phyloP scores from a whole-genome alignment of 2,888 invertebrate genomes.

The Drosophila hamatofila region DNA sequence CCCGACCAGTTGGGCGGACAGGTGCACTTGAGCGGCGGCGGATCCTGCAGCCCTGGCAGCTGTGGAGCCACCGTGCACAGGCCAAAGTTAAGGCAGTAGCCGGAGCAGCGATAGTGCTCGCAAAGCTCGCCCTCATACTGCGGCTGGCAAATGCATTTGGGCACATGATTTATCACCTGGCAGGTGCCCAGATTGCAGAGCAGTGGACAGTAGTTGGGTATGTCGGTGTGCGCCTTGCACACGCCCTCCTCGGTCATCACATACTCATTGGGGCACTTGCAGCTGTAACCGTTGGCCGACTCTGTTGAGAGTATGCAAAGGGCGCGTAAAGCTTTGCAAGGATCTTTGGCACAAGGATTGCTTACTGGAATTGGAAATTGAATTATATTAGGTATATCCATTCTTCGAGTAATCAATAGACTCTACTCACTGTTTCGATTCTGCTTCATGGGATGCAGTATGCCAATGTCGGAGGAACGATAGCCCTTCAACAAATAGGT shows the following conservation, averaged over 20 bases:
- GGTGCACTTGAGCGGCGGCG: conserved; percentile 86
- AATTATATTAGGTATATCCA: neutral
- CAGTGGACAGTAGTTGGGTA: conserved; percentile 86
- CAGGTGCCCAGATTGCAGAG: conserved; percentile 88
- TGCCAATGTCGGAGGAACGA: conserved; percentile 88
- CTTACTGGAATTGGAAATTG: conserved; percentile 77
- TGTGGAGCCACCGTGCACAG: conserved; percentile 86
- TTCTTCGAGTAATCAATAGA: too few relatives aligned
- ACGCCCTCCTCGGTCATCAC: conserved; percentile 80
- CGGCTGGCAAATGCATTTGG: conserved; percentile 88
- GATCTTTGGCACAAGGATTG: conserved; percentile 87
- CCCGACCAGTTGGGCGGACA: conserved; percentile 89
- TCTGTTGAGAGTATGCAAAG: conserved; percentile 87
- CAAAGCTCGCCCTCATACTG: conserved; percentile 89
- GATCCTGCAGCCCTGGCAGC: conserved; percentile 77
- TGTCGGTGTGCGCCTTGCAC: conserved; percentile 81
- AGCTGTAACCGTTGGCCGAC: conserved; percentile 84
- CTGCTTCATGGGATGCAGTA: conserved; percentile 89
- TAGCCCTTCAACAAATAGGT: conserved; percentile 87
- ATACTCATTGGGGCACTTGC: conserved; percentile 87
- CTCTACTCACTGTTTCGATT: conserved; percentile 85
- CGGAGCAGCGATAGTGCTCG: conserved; percentile 89
- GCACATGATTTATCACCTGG: conserved; percentile 86
- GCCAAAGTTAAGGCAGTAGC: conserved; percentile 89
- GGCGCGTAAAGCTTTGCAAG: conserved; percentile 88